phyloP scores from a whole-genome alignment of 2,797 vertebrate genomes.

The Megaceryle alcyon region DNA sequence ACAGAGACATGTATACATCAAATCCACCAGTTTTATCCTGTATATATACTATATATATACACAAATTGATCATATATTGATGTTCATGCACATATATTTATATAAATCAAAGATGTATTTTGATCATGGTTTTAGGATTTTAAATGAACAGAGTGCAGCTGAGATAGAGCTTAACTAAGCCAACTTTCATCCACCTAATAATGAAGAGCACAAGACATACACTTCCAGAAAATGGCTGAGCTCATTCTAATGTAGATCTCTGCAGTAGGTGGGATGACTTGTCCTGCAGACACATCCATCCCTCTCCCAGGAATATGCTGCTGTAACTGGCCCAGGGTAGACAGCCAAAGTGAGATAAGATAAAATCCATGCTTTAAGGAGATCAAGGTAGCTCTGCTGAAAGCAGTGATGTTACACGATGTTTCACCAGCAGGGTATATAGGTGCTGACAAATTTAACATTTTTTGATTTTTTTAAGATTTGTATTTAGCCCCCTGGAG shows the following conservation, averaged over 20 bases:
- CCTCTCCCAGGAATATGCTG: neutral
- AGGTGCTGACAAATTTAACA: neutral
- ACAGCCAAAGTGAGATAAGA: neutral
- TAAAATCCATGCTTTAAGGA: neutral
- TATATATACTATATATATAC: neutral
- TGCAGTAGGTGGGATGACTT: neutral
- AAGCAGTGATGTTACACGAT: neutral
- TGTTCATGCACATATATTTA: neutral
- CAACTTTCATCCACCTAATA: neutral
- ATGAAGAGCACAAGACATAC: neutral
- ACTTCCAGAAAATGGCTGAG: neutral
- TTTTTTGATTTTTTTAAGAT: neutral
- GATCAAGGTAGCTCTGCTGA: neutral
- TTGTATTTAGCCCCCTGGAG: neutral
- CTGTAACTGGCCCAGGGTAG: neutral
- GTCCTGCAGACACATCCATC: rapidly evolving
- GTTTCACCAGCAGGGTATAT: neutral
- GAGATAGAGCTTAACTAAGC: neutral
- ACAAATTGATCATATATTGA: neutral
- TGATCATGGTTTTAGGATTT: neutral
- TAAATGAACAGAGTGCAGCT: neutral
- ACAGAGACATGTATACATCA: neutral
- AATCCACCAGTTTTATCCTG: neutral
- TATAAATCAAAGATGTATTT: neutral
- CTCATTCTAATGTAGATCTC: neutral